These are phyloP conservation scores for Hepsetus odoe DNA, from an alignment of 2,113 vertebrate species.

Conservation along the genomic window DNA sequence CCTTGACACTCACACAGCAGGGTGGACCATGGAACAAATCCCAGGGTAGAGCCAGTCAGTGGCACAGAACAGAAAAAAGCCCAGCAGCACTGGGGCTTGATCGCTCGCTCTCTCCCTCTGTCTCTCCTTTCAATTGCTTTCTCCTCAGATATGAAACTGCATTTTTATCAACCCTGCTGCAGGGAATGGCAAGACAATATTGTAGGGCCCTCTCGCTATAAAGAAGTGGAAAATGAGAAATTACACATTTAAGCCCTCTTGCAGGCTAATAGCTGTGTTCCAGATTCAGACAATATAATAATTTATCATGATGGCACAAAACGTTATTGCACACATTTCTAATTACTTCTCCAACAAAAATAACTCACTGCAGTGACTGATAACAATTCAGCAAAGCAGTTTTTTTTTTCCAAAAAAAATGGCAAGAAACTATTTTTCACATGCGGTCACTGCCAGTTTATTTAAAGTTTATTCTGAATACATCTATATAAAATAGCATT, in stretches of 20 bases:
- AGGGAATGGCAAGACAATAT: conserved; percentile 30
- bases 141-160: conserved; percentile 32
- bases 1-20: conserved; percentile 34
- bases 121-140: conserved; percentile 32
- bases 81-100: conserved; percentile 28
- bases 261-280: conserved; percentile 21
- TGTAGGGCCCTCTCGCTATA: not conserved
- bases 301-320: not conserved
- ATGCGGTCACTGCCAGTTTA: conserved; percentile 2
- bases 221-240: conserved; percentile 34
- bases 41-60: conserved; percentile 47
- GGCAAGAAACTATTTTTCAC: not conserved
- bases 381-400: conserved; percentile 15
- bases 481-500: not conserved
- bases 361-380: conserved; percentile 29
- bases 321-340: conserved; percentile 20
- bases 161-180: conserved; percentile 43
- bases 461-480: not conserved
- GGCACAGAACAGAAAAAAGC: conserved; percentile 44
- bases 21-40: conserved; percentile 50
- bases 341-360: conserved; percentile 38
- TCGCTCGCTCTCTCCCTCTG: not conserved
- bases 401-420: conserved; percentile 22
- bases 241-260: not conserved
- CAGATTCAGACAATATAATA: conserved; percentile 33